Conservation (phyloP, 2,797 vertebrate genomes). For the Premnoplex brunnescens region DNA sequence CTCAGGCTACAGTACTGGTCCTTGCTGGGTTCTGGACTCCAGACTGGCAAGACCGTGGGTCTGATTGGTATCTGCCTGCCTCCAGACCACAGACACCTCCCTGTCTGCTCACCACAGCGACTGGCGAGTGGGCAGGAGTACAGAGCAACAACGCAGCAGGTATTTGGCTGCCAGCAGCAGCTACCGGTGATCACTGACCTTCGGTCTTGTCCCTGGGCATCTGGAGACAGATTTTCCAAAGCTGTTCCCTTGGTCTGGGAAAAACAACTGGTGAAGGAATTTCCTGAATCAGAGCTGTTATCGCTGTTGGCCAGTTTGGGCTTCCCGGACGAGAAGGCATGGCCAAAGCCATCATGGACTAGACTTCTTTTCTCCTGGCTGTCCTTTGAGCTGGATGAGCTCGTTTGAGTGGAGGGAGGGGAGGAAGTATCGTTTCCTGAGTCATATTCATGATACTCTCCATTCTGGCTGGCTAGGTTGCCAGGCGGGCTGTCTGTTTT, state of each 20-base stretch:
- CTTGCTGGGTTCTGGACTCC: not conserved
- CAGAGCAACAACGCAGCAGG: not conserved
- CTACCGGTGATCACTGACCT: slow-evolving; percentile 72
- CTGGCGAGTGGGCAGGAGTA: not conserved
- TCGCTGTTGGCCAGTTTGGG: slow-evolving; percentile 82
- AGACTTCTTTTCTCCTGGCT: slow-evolving; percentile 77
- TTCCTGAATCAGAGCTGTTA: slow-evolving; percentile 94
- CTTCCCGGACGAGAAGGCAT: slow-evolving; percentile 79
- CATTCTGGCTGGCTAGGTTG: slow-evolving; percentile 73
- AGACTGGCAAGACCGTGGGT: slow-evolving; percentile 23
- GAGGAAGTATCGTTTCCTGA: slow-evolving; percentile 97
- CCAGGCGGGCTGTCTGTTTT: slow-evolving; percentile 79
- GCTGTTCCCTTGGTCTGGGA: slow-evolving; percentile 85
- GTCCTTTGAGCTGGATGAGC: slow-evolving; percentile 81
- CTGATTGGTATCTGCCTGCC: slow-evolving; percentile 17
- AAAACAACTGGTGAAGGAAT: slow-evolving; percentile 93
- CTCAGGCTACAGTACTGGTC: not conserved
- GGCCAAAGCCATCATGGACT: slow-evolving; percentile 63
- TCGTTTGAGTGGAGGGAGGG: slow-evolving; percentile 89
- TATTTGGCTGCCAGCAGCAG: slow-evolving; percentile 25
- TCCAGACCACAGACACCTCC: slow-evolving; percentile 38
- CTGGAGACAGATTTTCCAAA: slow-evolving; percentile 77
- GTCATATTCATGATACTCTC: slow-evolving; percentile 90
- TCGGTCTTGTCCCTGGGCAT: slow-evolving; percentile 66
- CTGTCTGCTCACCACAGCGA: not conserved